Percentiles rank a stretch among this genome's conserved stretches.
Conservation (phyloP, 2,888 invertebrate species). For the Drosophila phalerata region DNA sequence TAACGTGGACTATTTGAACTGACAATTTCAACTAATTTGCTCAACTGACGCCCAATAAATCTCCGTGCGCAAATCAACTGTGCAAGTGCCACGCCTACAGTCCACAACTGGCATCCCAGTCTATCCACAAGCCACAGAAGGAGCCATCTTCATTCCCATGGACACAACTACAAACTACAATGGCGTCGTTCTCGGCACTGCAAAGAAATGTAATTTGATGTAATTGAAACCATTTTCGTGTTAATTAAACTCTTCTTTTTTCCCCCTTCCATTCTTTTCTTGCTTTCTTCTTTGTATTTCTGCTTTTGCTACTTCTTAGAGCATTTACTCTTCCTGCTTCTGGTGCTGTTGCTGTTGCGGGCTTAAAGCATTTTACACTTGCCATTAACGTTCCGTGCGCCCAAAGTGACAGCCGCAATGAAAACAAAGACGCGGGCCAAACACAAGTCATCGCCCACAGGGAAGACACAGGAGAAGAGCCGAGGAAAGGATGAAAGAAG, state of each 20-base stretch:
- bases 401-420: constrained; percentile 81
- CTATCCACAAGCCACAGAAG: constrained; percentile 26
- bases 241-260: constrained; percentile 79
- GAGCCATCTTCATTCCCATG: constrained; percentile 16
- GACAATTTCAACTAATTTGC: constrained; percentile 82
- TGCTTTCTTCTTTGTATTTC: constrained; percentile 21
- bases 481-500: constrained; percentile 4
- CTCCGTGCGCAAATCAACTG: constrained; percentile 78
- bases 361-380: constrained; percentile 81
- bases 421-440: constrained; percentile 76
- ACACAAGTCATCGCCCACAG: constrained; percentile 71
- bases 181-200: constrained; percentile 59
- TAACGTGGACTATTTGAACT: constrained; percentile 56
- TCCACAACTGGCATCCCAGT: constrained; percentile 16
- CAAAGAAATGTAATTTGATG: constrained; percentile 80
- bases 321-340: constrained; percentile 4
- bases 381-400: constrained; percentile 79
- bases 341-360: constrained; percentile 54
- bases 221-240: constrained; percentile 82
- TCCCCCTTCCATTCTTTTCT: constrained; percentile 45
- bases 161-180: constrained; percentile 62
- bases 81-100: constrained; percentile 54
- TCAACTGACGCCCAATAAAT: constrained; percentile 80
- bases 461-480: neutral
- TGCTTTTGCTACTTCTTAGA: constrained; percentile 8